Conservation (phyloP, 2,113 vertebrate genomes). For the Amphilophus citrinellus region DNA sequence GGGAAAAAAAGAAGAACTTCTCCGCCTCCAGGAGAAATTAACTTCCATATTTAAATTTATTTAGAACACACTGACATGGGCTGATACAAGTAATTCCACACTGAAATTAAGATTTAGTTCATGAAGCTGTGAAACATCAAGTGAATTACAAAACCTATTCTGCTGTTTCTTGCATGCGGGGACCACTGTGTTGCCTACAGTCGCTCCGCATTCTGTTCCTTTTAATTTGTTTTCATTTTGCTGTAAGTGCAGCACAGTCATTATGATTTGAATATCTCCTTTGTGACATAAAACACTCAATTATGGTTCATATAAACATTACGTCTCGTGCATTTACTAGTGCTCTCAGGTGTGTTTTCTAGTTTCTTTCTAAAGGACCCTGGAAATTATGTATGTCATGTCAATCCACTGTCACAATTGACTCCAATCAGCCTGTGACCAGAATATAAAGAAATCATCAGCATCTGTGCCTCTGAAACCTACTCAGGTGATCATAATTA, state of each 20-base stretch:
- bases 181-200: background rate
- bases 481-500: slow-evolving; percentile 4
- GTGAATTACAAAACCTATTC: background rate
- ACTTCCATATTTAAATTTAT: background rate
- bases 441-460: slow-evolving; percentile 14
- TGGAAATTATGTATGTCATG: slow-evolving; percentile 19
- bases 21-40: background rate
- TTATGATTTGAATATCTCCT: background rate
- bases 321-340: background rate
- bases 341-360: slow-evolving; percentile 13
- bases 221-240: slow-evolving; percentile 9
- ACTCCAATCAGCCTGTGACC: slow-evolving; percentile 17
- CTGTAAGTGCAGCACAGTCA: background rate
- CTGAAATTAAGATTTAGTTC: background rate
- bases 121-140: background rate
- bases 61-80: background rate
- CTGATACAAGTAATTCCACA: background rate
- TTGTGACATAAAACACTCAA: slow-evolving; percentile 5
- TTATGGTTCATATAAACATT: background rate
- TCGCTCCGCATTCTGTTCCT: background rate
- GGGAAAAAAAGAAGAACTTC: background rate
- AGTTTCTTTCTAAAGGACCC: background rate
- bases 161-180: background rate
- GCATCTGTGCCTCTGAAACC: slow-evolving; percentile 6
- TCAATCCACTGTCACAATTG: slow-evolving; percentile 41